Conservation (phyloP, 2,888 invertebrate genomes). For the Desoria tigrina region DNA sequence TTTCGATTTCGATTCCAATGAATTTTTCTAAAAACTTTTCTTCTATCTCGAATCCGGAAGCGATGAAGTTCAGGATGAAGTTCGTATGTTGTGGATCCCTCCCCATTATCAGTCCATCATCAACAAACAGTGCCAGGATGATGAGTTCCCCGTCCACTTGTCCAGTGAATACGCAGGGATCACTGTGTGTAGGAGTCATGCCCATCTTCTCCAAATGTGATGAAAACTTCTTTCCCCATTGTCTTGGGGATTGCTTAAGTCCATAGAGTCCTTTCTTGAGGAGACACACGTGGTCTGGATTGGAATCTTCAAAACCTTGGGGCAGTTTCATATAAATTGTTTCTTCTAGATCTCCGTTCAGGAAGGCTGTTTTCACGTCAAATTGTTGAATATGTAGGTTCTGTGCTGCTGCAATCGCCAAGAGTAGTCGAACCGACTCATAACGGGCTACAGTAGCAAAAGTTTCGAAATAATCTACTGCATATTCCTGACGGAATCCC, state of each 20-base stretch:
- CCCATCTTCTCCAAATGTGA: constrained; percentile 21
- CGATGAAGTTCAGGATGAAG: background rate
- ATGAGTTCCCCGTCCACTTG: constrained; percentile 4
- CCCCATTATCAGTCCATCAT: constrained; percentile 39
- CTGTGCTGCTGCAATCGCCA: constrained; percentile 22
- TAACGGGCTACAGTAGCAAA: constrained; percentile 33
- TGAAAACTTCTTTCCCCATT: constrained; percentile 44
- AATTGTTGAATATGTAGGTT: constrained; percentile 14
- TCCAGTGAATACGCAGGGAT: constrained; percentile 33
- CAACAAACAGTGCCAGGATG: constrained; percentile 44
- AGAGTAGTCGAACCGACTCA: constrained; percentile 26
- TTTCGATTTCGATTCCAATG: too few species aligned
- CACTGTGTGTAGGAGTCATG: constrained; percentile 26
- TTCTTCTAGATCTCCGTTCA: constrained; percentile 20
- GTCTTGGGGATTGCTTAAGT: constrained; percentile 48
- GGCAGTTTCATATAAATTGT: constrained; percentile 22
- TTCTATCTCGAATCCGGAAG: constrained; percentile 17
- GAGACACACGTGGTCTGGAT: constrained; percentile 17
- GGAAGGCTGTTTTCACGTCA: constrained; percentile 31
- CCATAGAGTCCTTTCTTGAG: constrained; percentile 48
- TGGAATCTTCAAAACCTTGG: constrained; percentile 1
- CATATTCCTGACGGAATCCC: constrained; percentile 28
- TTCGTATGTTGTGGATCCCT: background rate
- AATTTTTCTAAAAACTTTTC: background rate
- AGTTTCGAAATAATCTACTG: constrained; percentile 32